Evolutionary conservation across 2,888 invertebrate genomes (phyloP).

Genomic region (Mechanitis mazaeus): DNA sequence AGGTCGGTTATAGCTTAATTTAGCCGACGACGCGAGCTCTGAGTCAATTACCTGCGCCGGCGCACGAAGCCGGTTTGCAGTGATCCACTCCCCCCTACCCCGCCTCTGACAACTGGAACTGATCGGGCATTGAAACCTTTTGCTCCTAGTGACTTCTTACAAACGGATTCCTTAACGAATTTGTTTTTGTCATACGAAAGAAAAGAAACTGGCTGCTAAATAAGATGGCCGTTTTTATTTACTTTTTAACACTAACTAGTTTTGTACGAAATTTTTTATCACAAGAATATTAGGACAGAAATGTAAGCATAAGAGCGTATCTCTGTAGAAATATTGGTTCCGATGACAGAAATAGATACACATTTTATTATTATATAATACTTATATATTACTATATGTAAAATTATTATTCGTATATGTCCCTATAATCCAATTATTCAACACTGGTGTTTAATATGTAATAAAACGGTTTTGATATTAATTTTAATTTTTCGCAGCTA

Average conservation of each 20-base stretch:
- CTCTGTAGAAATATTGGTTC: too few relatives aligned
- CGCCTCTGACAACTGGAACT: conserved; percentile 46
- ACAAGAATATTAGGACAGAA: too few relatives aligned
- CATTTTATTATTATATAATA: too few relatives aligned
- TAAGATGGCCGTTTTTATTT: conserved; percentile 8
- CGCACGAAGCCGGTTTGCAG: conserved; percentile 65
- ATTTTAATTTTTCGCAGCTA: not conserved
- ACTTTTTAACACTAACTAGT: not conserved
- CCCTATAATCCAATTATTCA: too few relatives aligned
- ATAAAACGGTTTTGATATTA: not conserved
- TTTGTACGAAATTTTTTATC: too few relatives aligned
- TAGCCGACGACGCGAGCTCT: conserved; percentile 43
- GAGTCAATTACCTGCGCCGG: conserved; percentile 72
- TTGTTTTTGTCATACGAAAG: conserved; percentile 17
- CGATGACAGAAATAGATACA: too few relatives aligned
- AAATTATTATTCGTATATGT: too few relatives aligned
- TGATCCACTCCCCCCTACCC: conserved; percentile 38
- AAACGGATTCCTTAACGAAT: conserved; percentile 39
- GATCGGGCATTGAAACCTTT: conserved; percentile 55
- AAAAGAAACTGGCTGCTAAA: not conserved
- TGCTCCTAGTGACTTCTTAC: conserved; percentile 46
- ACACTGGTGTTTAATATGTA: not conserved
- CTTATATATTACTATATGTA: too few relatives aligned
- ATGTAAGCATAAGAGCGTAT: too few relatives aligned
- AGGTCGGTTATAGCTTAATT: conserved; percentile 71